A percentile compares a stretch with the other conserved stretches of the same genome.
Evolutionary conservation across 2,797 vertebrate genomes (phyloP).

Genomic region (Sebastes vulpes): DNA sequence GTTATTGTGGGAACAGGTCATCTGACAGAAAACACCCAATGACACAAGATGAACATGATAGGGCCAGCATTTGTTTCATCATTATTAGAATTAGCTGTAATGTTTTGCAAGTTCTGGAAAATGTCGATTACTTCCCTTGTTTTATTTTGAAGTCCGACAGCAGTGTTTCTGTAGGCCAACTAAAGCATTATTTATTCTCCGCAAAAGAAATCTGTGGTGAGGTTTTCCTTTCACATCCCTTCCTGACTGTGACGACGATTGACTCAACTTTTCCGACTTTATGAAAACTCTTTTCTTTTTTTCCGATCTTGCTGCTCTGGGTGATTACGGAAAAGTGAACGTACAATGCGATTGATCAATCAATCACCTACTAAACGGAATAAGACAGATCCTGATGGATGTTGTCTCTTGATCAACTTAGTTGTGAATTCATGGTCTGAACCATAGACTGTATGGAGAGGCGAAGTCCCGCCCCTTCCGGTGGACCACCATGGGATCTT

Average conservation of each 20-base stretch:
- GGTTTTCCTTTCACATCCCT: background rate
- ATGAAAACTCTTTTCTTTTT: background rate
- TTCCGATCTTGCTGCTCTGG: background rate
- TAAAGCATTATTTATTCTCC: background rate
- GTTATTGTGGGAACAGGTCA: background rate
- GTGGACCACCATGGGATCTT: too few relatives aligned
- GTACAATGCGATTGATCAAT: background rate
- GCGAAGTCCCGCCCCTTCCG: too few relatives aligned
- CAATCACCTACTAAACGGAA: background rate
- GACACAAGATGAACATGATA: background rate
- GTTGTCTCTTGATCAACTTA: background rate
- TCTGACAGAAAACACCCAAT: background rate
- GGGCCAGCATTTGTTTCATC: conserved; percentile 7
- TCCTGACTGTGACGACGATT: background rate
- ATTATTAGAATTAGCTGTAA: conserved; percentile 11
- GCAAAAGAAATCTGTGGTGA: background rate
- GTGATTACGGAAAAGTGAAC: background rate
- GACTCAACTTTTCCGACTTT: background rate
- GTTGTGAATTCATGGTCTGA: background rate
- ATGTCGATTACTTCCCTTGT: background rate
- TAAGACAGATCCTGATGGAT: background rate
- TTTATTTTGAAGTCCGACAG: conserved; percentile 2
- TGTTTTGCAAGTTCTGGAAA: conserved; percentile 8
- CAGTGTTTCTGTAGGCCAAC: background rate
- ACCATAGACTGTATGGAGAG: background rate